Base-by-base conservation (phyloP, 2,113 vertebrate genomes). In the Xenus cinereus region DNA sequence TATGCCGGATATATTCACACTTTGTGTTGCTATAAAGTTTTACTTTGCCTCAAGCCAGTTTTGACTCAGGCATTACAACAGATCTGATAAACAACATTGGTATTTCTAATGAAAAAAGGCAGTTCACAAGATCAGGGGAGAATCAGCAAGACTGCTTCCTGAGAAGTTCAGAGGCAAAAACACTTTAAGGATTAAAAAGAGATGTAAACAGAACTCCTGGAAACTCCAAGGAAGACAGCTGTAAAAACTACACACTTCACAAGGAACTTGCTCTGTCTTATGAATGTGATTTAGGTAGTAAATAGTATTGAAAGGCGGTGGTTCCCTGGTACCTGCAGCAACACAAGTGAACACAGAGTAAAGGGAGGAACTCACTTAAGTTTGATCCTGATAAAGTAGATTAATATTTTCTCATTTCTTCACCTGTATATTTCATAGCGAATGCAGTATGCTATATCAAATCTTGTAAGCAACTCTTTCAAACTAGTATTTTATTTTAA, bases 241-340 rank as follows among this genome's bases (percentile, higher is more conserved):
- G 22, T n/a, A 73, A 72, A 76, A 76, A 7, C 2, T 4, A 33
- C 12, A 23, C 0, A 2, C 37, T 80, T 80, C 43, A 50, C 18
- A 9, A 28, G 8, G 24, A 50, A 28, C 28, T 59, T 59, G 7
- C 17, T 77, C 21, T 37, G 10, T 20, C 15, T 79, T 30, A 48
- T 2, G 6, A 59, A 54, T 30, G 11, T 14, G 19, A 79, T 68
- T 72, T 50, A 56, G 45, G 37, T 16, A 81, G 18, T 9, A 63
- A 72, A 35, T 3, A 30, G 8, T 9, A 10, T 8, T 54, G 41
- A 76, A 80, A 50, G 4, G 1, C 1, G 1, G 10, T 64, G 28
- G n/a, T 63, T 35, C 13, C 27, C 37, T 10, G 5, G 77, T 3
- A 64, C 20, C 45, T 66, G 19, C 39, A 79, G 72, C 14, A 57